phyloP scores from a whole-genome alignment of 2,888 invertebrate species.

The Cheilosia soror region DNA sequence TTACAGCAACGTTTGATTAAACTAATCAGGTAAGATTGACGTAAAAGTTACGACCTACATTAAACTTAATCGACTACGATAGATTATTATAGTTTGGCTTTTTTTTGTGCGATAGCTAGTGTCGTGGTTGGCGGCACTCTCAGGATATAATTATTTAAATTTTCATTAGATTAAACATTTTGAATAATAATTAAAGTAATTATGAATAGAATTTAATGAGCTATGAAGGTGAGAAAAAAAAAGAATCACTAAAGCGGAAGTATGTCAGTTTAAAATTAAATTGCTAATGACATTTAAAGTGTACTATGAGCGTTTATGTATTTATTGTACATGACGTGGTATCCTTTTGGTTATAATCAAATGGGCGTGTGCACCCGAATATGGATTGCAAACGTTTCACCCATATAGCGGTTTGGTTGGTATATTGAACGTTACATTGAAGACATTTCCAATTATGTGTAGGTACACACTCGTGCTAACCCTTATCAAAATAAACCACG shows the following conservation, averaged over 20 bases:
- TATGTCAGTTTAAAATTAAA: slow-evolving; percentile 3
- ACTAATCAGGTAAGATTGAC: slow-evolving; percentile 60
- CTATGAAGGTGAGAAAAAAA: slow-evolving; percentile 14
- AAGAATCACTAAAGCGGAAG: neutral
- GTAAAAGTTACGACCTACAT: slow-evolving; percentile 35
- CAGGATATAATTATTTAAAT: slow-evolving; percentile 20
- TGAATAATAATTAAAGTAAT: slow-evolving; percentile 29
- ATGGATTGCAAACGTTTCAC: too few species aligned
- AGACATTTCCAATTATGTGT: too few species aligned
- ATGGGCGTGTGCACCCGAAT: too few species aligned
- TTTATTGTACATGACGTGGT: neutral
- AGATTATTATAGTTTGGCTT: slow-evolving; percentile 20
- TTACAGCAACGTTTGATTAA: slow-evolving; percentile 20
- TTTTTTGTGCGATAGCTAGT: slow-evolving; percentile 16
- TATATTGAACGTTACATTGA: too few species aligned
- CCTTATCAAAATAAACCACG: too few species aligned
- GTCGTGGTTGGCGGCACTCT: slow-evolving; percentile 31
- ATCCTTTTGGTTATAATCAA: too few species aligned
- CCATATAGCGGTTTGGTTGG: too few species aligned
- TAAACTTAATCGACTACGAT: slow-evolving; percentile 4
- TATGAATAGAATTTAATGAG: slow-evolving; percentile 30
- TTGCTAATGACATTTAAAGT: neutral
- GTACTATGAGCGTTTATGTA: neutral
- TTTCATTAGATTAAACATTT: slow-evolving; percentile 30
- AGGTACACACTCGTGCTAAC: too few species aligned